Conservation (phyloP, 1,140 invertebrate genomes). For the Helicoverpa armigera region DNA sequence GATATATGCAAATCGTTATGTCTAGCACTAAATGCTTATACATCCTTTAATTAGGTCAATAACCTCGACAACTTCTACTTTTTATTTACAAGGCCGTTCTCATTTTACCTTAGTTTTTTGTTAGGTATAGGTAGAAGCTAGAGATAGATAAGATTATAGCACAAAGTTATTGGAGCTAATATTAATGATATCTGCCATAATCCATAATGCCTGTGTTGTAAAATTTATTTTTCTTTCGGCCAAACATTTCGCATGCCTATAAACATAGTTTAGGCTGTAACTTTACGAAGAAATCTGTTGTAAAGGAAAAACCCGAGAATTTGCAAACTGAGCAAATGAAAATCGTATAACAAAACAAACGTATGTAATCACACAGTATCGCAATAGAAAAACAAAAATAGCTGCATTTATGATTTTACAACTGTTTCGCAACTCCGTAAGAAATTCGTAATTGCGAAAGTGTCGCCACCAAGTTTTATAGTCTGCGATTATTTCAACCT, state of each 20-base stretch:
- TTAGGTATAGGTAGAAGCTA: too few relatives aligned
- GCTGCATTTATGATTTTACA: not conserved
- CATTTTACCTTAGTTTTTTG: not conserved
- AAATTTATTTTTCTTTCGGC: too few relatives aligned
- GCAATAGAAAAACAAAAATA: not conserved
- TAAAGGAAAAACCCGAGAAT: too few relatives aligned
- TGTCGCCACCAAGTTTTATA: conserved; percentile 37
- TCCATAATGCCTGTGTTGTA: too few relatives aligned
- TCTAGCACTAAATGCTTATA: not conserved
- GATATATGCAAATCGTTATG: not conserved
- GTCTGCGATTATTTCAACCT: conserved; percentile 38
- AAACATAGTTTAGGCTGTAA: too few relatives aligned
- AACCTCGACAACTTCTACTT: not conserved
- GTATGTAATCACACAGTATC: not conserved
- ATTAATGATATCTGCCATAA: too few relatives aligned
- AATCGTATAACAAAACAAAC: too few relatives aligned
- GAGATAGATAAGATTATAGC: too few relatives aligned
- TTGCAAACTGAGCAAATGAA: too few relatives aligned
- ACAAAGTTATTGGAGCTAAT: too few relatives aligned
- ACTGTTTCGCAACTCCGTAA: conserved; percentile 34
- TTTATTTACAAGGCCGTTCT: conserved; percentile 5
- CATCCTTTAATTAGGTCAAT: not conserved
- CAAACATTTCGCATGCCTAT: too few relatives aligned
- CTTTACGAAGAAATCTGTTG: too few relatives aligned
- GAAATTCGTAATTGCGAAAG: conserved; percentile 49